phyloP scores from a whole-genome alignment of 2,797 vertebrate genomes.

The Setipinna tenuifilis region DNA sequence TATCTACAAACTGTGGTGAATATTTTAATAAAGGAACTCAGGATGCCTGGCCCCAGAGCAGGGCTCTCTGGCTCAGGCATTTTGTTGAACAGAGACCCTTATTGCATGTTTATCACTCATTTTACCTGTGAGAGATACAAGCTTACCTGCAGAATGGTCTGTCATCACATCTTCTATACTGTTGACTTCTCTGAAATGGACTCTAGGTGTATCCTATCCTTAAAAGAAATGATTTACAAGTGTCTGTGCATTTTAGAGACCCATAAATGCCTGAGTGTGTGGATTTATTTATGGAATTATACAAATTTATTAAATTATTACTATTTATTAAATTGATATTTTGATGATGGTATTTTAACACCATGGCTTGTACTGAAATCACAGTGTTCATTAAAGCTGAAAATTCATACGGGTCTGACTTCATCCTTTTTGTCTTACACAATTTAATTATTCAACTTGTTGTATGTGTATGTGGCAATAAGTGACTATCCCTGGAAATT shows the following conservation, averaged over 20 bases:
- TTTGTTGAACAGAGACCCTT: slow-evolving; percentile 29
- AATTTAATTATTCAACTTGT: neutral
- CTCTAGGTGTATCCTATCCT: slow-evolving; percentile 28
- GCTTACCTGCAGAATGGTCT: slow-evolving; percentile 28
- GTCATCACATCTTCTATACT: slow-evolving; percentile 53
- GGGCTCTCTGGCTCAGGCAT: slow-evolving; percentile 23
- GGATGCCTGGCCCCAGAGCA: slow-evolving; percentile 17
- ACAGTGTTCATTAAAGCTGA: slow-evolving; percentile 62
- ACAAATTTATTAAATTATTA: slow-evolving; percentile 50
- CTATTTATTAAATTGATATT: slow-evolving; percentile 65
- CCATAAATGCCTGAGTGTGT: slow-evolving; percentile 45
- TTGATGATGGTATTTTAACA: slow-evolving; percentile 56
- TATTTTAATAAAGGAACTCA: slow-evolving; percentile 9
- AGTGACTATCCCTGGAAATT: neutral
- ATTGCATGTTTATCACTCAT: slow-evolving; percentile 50
- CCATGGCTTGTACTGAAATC: slow-evolving; percentile 60
- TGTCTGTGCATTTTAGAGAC: slow-evolving; percentile 44
- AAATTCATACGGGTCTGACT: slow-evolving; percentile 49
- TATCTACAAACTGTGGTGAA: neutral
- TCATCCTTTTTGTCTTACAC: neutral
- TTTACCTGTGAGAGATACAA: slow-evolving; percentile 25
- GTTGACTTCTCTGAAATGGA: slow-evolving; percentile 39
- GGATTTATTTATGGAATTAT: slow-evolving; percentile 53
- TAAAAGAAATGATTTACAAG: slow-evolving; percentile 27
- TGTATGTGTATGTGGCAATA: neutral